Evolutionary conservation across 23 tunicate species (phyloP).

Genomic region (Trididemnum clinides): DNA sequence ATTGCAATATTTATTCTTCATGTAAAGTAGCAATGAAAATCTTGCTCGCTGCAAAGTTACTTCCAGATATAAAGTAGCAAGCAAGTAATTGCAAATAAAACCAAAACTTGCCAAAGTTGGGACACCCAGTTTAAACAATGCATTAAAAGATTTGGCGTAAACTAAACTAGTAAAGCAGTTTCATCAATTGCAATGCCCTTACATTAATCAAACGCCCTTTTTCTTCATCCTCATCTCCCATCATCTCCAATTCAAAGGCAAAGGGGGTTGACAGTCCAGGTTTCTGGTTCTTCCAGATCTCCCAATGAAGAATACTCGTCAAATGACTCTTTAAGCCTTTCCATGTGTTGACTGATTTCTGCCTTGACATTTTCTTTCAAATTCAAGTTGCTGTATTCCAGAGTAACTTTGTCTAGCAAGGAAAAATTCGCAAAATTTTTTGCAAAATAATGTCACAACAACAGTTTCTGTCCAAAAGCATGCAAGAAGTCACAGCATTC

Average conservation of each 20-base stretch:
- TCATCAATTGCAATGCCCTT: neutral
- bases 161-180: neutral
- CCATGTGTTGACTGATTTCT: too few relatives aligned
- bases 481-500: neutral
- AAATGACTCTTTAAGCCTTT: neutral
- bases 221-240: neutral
- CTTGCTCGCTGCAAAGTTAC: neutral
- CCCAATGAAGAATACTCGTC: neutral
- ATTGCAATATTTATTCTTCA: neutral
- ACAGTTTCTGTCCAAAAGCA: too few relatives aligned
- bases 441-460: neutral
- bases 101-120: neutral
- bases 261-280: neutral
- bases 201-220: neutral
- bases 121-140: neutral
- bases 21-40: neutral
- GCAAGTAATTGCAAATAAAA: neutral
- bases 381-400: too few relatives aligned
- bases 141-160: neutral
- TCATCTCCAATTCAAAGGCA: too few relatives aligned
- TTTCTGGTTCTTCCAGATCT: neutral
- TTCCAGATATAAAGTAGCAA: too few relatives aligned
- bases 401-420: too few relatives aligned
- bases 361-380: too few relatives aligned
- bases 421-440: neutral